phyloP scores from a whole-genome alignment of 2,797 vertebrate species.

The Hipposideros larvatus region DNA sequence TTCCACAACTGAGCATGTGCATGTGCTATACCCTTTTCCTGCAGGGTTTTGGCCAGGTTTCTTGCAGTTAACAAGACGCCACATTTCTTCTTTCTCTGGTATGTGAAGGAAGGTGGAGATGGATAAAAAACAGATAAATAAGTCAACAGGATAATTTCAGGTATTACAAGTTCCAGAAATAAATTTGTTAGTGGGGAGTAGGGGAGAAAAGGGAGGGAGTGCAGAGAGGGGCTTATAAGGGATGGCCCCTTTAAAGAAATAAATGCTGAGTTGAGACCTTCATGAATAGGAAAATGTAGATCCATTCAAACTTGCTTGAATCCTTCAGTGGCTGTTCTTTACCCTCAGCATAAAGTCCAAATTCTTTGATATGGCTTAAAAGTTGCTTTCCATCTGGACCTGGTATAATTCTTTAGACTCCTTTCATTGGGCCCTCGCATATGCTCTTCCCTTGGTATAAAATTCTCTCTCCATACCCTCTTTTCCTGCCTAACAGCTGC shows the following conservation, averaged over 20 bases:
- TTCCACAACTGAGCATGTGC: neutral
- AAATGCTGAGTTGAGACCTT: neutral
- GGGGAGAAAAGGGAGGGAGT: no score
- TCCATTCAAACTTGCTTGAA: neutral
- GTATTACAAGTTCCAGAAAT: neutral
- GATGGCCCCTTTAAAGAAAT: neutral
- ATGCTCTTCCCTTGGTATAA: neutral
- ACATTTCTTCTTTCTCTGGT: neutral
- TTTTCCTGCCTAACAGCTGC: neutral
- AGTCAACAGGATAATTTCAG: constrained; percentile 34
- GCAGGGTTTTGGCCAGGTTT: neutral
- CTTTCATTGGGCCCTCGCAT: neutral
- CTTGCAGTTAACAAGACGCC: neutral
- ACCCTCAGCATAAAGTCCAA: neutral
- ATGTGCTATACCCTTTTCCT: neutral
- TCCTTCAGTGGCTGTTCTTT: neutral
- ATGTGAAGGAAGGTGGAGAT: neutral
- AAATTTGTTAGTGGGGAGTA: neutral
- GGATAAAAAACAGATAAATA: neutral
- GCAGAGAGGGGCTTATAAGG: neutral
- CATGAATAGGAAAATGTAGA: neutral
- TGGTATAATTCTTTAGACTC: neutral
- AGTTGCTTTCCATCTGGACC: neutral
- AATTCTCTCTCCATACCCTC: neutral
- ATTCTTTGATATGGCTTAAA: neutral